Conservation (phyloP, 2,888 invertebrate species). For the Sarcophaga caerulescens region DNA sequence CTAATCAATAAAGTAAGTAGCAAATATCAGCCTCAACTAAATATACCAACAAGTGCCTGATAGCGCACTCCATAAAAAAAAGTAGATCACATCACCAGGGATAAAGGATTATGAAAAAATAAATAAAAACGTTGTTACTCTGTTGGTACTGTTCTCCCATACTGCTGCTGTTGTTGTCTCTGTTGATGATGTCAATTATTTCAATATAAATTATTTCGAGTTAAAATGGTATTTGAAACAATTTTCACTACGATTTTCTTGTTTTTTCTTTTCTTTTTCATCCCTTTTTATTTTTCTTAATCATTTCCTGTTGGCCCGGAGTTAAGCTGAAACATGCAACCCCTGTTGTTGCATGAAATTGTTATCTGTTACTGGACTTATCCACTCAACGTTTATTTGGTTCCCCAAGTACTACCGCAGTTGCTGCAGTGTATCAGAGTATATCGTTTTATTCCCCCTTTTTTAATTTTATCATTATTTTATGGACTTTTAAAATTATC, state of each 20-base stretch:
- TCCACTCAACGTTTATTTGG: background rate
- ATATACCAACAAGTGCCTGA: too few relatives aligned
- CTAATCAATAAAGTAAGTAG: too few relatives aligned
- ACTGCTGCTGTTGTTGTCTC: background rate
- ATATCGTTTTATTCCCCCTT: background rate
- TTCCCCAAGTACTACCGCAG: too few relatives aligned
- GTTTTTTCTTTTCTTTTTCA: background rate
- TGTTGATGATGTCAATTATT: constrained; percentile 32
- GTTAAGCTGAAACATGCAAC: background rate
- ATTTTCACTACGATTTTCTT: background rate
- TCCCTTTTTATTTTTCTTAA: constrained; percentile 5
- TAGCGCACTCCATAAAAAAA: background rate
- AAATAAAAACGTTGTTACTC: background rate
- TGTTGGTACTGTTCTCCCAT: background rate
- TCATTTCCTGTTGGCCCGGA: background rate
- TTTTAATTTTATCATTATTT: constrained; percentile 40
- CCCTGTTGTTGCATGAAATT: background rate
- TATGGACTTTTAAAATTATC: background rate
- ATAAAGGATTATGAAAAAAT: constrained; percentile 14
- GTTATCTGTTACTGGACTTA: background rate
- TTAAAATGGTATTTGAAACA: background rate
- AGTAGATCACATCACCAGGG: background rate
- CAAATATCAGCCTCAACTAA: too few relatives aligned
- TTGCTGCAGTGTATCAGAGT: too few relatives aligned
- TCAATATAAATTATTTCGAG: constrained; percentile 2